phyloP scores from a whole-genome alignment of 2,113 vertebrate species.

The Plectropomus leopardus region DNA sequence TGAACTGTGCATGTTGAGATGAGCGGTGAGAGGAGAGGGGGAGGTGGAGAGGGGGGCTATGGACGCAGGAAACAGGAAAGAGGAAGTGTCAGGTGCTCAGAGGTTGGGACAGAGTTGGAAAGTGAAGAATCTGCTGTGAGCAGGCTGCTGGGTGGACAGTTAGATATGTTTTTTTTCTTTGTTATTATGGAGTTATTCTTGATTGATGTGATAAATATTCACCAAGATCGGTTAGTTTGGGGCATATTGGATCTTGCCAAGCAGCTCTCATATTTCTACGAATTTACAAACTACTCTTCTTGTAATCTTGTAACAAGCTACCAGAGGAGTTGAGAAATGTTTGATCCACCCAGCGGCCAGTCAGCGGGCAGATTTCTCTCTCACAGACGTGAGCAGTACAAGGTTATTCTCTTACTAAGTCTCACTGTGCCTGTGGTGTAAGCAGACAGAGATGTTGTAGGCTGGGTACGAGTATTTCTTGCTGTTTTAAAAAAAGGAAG shows the following conservation, averaged over 20 bases:
- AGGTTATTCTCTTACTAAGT: conserved; percentile 66
- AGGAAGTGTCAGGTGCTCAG: conserved; percentile 58
- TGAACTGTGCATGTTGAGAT: conserved; percentile 66
- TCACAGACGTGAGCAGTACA: conserved; percentile 54
- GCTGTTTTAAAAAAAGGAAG: conserved; percentile 72
- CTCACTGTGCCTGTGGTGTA: conserved; percentile 79
- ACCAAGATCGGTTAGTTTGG: not conserved
- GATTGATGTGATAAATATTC: conserved; percentile 15
- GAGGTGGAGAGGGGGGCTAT: not conserved
- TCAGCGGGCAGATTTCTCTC: conserved; percentile 64
- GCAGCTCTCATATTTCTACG: conserved; percentile 2
- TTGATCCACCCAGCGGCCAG: conserved; percentile 63
- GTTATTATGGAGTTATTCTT: conserved; percentile 1
- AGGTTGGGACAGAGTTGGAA: conserved; percentile 36
- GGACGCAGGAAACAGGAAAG: conserved; percentile 27
- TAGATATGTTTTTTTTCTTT: conserved; percentile 39
- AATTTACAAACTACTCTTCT: not conserved
- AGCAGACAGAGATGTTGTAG: conserved; percentile 77
- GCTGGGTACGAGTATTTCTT: conserved; percentile 82
- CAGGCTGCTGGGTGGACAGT: conserved; percentile 46
- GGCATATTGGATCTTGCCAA: not conserved
- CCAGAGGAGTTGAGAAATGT: conserved; percentile 9
- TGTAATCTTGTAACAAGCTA: not conserved
- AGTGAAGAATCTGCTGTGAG: conserved; percentile 47
- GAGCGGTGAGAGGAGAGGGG: conserved; percentile 13